Evolutionary conservation across 2,888 invertebrate genomes (phyloP), one percentile per base, ranked within the genome.

Genomic region (Heliconius erato): DNA sequence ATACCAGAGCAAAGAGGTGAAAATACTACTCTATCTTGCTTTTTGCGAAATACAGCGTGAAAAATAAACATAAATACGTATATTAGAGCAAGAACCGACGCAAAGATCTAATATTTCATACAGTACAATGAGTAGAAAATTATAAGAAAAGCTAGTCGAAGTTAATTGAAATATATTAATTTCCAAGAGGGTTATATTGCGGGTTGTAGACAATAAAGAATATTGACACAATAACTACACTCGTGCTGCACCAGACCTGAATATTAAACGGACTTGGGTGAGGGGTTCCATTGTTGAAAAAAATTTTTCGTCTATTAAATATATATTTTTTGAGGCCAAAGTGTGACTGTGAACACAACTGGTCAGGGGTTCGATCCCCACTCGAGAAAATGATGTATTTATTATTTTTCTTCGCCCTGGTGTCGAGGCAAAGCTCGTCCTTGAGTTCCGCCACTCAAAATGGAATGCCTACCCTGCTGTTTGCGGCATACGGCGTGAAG

Each of bases 211-310:
- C 90, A 90, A 90, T 92, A 92, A 90, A 91, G 88, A 89, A 89
- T 92, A 93, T 92, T 92, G 92, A 91, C 92, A 91, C 90, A 90
- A 91, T 92, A 92, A 91, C 89, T 88, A 87, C 89, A 86, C 89
- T 87, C 88, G 78, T 63, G 76, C 35, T 79, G 86, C 80, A 87
- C 92, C 89, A 86, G 91, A 89, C 89, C 85, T 86, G 93, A 91
- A 94, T 94, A 90, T 89, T 88, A 86, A 89, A 92, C 91, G 84
- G 78, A 40, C 81, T 65, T 72, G 49, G 19, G 67, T 14, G 68
- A 14, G 49, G 32, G 79, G 54, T 26, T 84, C 85, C 87, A 85
- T 82, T 85, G 82, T 79, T 44, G 23, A 54, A 40, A 26, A 65
- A 16, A 26, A 19, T 32, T 9, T 63, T 63, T 59, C 3, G 3